phyloP scores from a whole-genome alignment of 2,888 invertebrate genomes.

The Chrysopilus asiliformis region DNA sequence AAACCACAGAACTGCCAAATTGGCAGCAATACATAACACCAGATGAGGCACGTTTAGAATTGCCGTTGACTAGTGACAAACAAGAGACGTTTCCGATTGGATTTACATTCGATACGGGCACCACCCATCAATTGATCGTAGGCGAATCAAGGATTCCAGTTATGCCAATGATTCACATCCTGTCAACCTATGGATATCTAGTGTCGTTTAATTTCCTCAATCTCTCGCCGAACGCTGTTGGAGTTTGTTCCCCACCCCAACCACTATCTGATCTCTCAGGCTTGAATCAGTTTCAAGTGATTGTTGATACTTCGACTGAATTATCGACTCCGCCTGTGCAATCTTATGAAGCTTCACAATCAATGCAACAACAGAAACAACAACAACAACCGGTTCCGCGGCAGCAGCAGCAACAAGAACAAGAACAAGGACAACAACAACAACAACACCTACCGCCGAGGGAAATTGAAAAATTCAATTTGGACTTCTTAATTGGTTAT shows the following conservation, averaged over 20 bases:
- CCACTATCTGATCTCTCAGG: slow-evolving; percentile 33
- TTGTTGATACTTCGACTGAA: too few species aligned
- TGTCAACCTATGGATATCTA: slow-evolving; percentile 65
- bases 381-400: too few species aligned
- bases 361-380: too few species aligned
- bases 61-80: slow-evolving; percentile 59
- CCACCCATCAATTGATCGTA: slow-evolving; percentile 50
- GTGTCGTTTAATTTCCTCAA: slow-evolving; percentile 67
- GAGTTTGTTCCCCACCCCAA: slow-evolving; percentile 50
- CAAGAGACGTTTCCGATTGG: slow-evolving; percentile 76
- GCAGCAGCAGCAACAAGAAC: background rate
- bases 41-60: slow-evolving; percentile 67
- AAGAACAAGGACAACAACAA: too few species aligned
- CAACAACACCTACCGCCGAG: too few species aligned
- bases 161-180: slow-evolving; percentile 63
- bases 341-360: too few species aligned
- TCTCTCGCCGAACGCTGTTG: slow-evolving; percentile 42
- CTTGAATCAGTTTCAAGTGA: slow-evolving; percentile 15
- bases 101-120: slow-evolving; percentile 56
- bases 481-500: too few species aligned
- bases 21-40: slow-evolving; percentile 74
- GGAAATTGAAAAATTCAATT: too few species aligned
- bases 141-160: slow-evolving; percentile 50
- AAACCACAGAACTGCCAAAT: slow-evolving; percentile 40
- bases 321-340: too few species aligned